Base-by-base conservation (phyloP, 2,797 vertebrate species). In the Gastrophryne carolinensis region DNA sequence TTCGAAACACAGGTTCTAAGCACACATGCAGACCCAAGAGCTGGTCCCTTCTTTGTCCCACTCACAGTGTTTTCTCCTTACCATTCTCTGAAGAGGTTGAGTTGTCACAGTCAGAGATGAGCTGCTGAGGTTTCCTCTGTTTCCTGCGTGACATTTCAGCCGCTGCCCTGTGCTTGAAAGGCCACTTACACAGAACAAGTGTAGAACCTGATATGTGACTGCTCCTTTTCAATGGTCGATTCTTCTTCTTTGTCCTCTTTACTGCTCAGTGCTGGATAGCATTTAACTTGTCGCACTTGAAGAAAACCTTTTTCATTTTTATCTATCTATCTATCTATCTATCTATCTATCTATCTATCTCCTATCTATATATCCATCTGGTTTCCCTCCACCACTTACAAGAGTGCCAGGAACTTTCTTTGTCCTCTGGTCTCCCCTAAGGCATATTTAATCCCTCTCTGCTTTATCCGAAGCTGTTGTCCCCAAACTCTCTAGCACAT, bases 111-210 rank as follows among this genome's bases (percentile, higher is more conserved):
- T 85, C 84, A 44, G 87, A 87, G 80, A 88, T 83, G 82, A 88
- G 82, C 81, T 88, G 87, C 21, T 89, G 87, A 54, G 86, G 86
- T 72, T 87, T 86, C 73, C 86, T 83, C 79, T 88, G 87, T 82
- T 89, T 89, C 71, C 86, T 84, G 71, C 86, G 87, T 81, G 87
- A 87, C 86, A 89, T 89, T 78, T 82, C 84, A 72, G 54, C 69
- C 80, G 81, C 77, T 80, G 58, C 52, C 23, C 24, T 35, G 5
- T 15, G 17, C 35, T 60, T 60, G 49, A 56, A 69, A 69, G 50
- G 57, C 72, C 37, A 44, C 37, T 39, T 72, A 32, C 53, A 52
- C 19, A 50, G 68, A 72, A 63, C 23, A 78, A 71, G 56, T 54
- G 61, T 37, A 58, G 24, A 78, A 72, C 12, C 68, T 66, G 67